Evolutionary conservation across 2,888 invertebrate genomes (phyloP), one percentile per base, ranked within the genome.

Genomic region (Zaprionus bogoriensis): DNA sequence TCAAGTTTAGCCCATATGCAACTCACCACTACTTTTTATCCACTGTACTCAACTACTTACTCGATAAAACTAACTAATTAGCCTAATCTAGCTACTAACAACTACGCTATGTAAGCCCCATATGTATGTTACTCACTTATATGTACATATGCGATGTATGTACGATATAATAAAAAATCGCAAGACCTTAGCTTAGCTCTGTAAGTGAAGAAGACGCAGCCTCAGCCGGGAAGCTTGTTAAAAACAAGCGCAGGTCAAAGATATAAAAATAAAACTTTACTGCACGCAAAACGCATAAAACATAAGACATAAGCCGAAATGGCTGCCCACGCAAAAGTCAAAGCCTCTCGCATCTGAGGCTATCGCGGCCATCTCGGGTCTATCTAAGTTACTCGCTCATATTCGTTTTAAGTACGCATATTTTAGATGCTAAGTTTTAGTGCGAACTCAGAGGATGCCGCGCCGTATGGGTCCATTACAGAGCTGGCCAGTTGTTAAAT

Each of bases 221-320:
- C n/a, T n/a, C 73, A 63, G 52, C 61, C 76, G 36, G 46, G 45
- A 42, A 53, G 54, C 53, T 72, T 64, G 50, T 58, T 60, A 47
- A 22, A 39, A 23, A 12, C 12, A 38, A 78, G 75, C 78, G 73
- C 77, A 71, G 62, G 53, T 39, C 64, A 58, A 51, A 60, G 46
- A 39, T 20, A 68, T 47, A 36, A 67, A 81, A 75, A 64, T 69
- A 50, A 77, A 85, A 75, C 69, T 84, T 79, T 82, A 69, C 85
- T 85, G 48, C 85, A 82, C 14, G 79, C 51, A 42, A 32, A 23
- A 12, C 17, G 10, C 25, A 42, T 51, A 44, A 28, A 41, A 19
- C 59, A 60, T 69, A 50, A 54, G 25, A 19, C 53, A 52, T 53
- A 42, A 23, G 54, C 39, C 52, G 38, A 57, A 58, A 58, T 55